Evolutionary conservation across 2,113 vertebrate genomes (phyloP), one percentile per base, ranked within the genome.

Genomic region (Symphodus melops): DNA sequence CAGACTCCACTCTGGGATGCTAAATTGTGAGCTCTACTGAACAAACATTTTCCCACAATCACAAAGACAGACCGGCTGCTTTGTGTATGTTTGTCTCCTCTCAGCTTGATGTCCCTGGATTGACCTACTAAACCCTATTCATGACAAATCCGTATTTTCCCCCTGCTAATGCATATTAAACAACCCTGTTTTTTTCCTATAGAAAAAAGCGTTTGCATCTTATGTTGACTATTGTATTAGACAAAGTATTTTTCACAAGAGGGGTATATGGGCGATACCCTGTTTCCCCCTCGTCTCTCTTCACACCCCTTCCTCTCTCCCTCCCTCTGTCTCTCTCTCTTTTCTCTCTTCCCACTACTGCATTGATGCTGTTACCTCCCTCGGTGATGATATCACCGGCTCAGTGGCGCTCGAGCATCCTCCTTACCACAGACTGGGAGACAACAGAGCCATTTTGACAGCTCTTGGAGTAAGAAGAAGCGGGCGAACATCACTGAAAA

Each of bases 371-470:
- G 80, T 81, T 92, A 73, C 92, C 90, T 91, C 92, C 88, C 90
- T 90, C 87, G 52, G 75, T 70, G 89, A 62, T 95, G 94, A 94
- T 82, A 93, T 95, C 93, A 94, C 84, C 86, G 86, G 77, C 87
- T 92, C 93, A 72, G 82, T 82, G 79, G 82, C 79, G 85, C 91
- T 92, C 83, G 13, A 94, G 94, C 94, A 95, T 94, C 94, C 91
- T 90, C 66, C 48, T 51, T 51, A 69, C 84, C 84, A 58, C 36
- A 82, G 88, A 73, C 85, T 60, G 65, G 42, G 74, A 88, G 85
- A 77, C 87, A 74, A 77, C 90, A 92, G 91, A 93, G 93, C 90
- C 92, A 93, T 93, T 94, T 94, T 94, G 89, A 88, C 92, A 90
- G 85, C 76, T 78, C 28, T 20, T 33, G 61, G 75, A 55, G 36